phyloP scores from a whole-genome alignment of 2,797 vertebrate genomes.

The Lagocephalus sceleratus region DNA sequence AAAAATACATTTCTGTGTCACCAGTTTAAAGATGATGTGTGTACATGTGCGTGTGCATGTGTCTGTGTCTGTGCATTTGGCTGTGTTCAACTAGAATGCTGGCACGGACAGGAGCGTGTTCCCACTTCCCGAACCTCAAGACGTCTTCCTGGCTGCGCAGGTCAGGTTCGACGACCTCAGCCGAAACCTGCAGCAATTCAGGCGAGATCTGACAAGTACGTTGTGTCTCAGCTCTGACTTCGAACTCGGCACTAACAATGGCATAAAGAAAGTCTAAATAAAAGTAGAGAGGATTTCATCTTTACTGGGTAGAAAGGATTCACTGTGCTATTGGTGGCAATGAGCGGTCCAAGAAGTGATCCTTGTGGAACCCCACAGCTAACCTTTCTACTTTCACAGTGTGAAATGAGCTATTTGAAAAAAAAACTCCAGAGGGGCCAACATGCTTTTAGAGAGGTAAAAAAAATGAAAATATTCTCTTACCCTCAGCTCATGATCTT shows the following conservation, averaged over 20 bases:
- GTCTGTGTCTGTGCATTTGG: constrained; percentile 1
- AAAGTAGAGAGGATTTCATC: too few species aligned
- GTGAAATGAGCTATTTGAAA: too few species aligned
- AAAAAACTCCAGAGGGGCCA: too few species aligned
- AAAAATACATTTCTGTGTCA: background rate
- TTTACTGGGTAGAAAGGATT: too few species aligned
- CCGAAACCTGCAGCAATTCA: constrained; percentile 86
- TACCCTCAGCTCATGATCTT: background rate
- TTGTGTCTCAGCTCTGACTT: constrained; percentile 1
- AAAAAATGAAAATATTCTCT: background rate
- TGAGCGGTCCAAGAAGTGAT: background rate
- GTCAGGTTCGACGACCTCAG: constrained; percentile 92
- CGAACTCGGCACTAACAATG: background rate
- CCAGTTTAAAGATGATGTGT: background rate
- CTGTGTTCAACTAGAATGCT: constrained; percentile 74
- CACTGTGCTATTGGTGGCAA: background rate
- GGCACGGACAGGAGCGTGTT: constrained; percentile 88
- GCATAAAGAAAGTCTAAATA: too few species aligned
- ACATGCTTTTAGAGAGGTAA: too few species aligned
- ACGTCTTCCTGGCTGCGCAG: constrained; percentile 92
- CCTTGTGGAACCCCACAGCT: too few species aligned
- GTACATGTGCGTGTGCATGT: too few species aligned
- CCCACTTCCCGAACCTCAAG: constrained; percentile 92
- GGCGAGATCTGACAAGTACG: constrained; percentile 87
- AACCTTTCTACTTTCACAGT: too few species aligned